Evolutionary conservation across 2,888 invertebrate species (phyloP).

Genomic region (Lampropteryx suffumata): DNA sequence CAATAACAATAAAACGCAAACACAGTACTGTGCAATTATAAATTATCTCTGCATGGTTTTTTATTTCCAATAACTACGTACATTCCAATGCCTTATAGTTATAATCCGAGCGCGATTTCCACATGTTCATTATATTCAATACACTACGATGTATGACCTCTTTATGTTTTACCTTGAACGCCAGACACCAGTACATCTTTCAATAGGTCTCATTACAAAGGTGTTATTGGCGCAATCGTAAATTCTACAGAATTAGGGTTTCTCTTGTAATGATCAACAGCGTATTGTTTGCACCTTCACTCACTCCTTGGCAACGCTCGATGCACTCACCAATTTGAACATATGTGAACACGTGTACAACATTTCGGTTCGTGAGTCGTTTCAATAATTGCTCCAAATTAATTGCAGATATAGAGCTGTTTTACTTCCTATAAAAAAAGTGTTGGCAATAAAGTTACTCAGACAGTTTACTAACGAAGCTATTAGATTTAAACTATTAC

Average conservation of each 20-base stretch:
- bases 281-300: slow-evolving; percentile 45
- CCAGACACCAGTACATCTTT: slow-evolving; percentile 23
- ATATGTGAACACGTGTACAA: slow-evolving; percentile 36
- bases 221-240: slow-evolving; percentile 43
- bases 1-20: slow-evolving; percentile 7
- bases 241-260: slow-evolving; percentile 49
- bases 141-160: slow-evolving; percentile 24
- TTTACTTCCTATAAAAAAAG: slow-evolving; percentile 9
- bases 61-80: slow-evolving; percentile 4
- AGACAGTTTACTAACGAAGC: slow-evolving; percentile 8
- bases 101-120: slow-evolving; percentile 18
- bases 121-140: slow-evolving; percentile 6
- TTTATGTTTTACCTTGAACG: slow-evolving; percentile 33
- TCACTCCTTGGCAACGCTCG: slow-evolving; percentile 46
- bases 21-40: slow-evolving; percentile 6
- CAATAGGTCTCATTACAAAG: slow-evolving; percentile 41
- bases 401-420: slow-evolving; percentile 25
- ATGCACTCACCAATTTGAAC: slow-evolving; percentile 36
- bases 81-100: slow-evolving; percentile 8
- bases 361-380: slow-evolving; percentile 25
- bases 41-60: slow-evolving; percentile 14
- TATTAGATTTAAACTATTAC: neutral
- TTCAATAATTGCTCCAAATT: slow-evolving; percentile 27
- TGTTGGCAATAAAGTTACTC: slow-evolving; percentile 15
- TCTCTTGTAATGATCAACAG: slow-evolving; percentile 2